Conservation (phyloP, 2,113 vertebrate species). For the Pogonocichla stellata region DNA sequence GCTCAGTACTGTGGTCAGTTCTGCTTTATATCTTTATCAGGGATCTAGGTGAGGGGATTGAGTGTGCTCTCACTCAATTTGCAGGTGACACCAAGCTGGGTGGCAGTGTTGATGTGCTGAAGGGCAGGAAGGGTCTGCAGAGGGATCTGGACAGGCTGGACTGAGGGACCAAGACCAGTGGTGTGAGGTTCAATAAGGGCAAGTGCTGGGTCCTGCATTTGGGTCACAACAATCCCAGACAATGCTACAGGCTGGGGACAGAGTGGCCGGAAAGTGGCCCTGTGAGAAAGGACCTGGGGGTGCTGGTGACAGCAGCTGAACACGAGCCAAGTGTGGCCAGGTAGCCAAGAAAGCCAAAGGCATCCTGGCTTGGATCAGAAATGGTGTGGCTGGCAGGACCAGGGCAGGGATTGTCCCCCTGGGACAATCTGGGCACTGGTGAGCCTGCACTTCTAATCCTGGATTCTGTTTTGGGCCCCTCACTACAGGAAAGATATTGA, state of each 20-base stretch:
- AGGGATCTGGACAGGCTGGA: neutral
- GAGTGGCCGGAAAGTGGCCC: neutral
- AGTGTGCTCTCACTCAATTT: neutral
- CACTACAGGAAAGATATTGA: too few species aligned
- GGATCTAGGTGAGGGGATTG: neutral
- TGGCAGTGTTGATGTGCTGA: neutral
- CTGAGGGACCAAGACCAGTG: fast-evolving
- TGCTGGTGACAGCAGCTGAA: neutral
- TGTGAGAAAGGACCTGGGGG: neutral
- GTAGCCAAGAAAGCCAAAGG: fast-evolving
- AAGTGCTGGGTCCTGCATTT: neutral
- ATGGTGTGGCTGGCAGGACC: neutral
- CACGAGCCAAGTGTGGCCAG: neutral
- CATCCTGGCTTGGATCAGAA: neutral
- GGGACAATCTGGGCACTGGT: too few species aligned
- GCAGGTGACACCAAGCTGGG: neutral
- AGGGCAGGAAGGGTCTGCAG: neutral
- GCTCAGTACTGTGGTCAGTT: neutral
- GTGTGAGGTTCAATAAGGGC: neutral
- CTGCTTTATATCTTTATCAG: neutral
- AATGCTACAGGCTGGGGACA: neutral
- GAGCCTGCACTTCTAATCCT: too few species aligned
- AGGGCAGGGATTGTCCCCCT: neutral
- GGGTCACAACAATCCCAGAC: neutral
- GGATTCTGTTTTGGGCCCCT: too few species aligned